Percentiles rank a stretch among this genome's conserved stretches.
phyloP scores from a whole-genome alignment of 2,888 invertebrate genomes.

The Spialia ferax region DNA sequence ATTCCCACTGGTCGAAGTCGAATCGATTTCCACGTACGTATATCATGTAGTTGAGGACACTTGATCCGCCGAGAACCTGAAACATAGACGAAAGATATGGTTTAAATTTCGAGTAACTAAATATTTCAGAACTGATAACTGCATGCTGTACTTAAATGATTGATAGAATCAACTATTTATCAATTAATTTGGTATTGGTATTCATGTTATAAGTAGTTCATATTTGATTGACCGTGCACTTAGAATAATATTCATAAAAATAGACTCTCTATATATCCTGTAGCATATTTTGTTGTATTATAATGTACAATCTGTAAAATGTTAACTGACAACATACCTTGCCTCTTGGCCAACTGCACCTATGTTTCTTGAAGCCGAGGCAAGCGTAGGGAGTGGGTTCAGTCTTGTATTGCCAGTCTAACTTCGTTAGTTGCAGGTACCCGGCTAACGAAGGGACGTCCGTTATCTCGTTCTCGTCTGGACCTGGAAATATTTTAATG shows the following conservation, averaged over 20 bases:
- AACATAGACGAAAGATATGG: conserved; percentile 47
- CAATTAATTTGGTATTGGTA: no score
- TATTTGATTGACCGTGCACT: no score
- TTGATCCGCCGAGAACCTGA: conserved; percentile 94
- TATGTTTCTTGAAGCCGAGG: conserved; percentile 92
- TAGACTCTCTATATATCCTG: no score
- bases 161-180: no score
- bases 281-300: no score
- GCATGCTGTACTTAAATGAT: no score
- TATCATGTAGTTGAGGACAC: conserved; percentile 96
- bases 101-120: neutral
- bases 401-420: conserved; percentile 97
- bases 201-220: no score
- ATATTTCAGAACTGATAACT: no score
- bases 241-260: no score
- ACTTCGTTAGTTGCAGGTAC: conserved; percentile 93
- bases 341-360: conserved; percentile 96
- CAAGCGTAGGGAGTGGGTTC: conserved; percentile 94
- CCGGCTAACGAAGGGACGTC: conserved; percentile 96
- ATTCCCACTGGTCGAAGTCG: conserved; percentile 97
- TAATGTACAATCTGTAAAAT: neutral
- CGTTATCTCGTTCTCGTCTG: conserved; percentile 95
- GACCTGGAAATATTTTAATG: conserved; percentile 84
- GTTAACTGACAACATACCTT: conserved; percentile 78
- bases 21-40: conserved; percentile 94